phyloP scores from a whole-genome alignment of 1,140 invertebrate species.

The Pogonomyrmex californicus region DNA sequence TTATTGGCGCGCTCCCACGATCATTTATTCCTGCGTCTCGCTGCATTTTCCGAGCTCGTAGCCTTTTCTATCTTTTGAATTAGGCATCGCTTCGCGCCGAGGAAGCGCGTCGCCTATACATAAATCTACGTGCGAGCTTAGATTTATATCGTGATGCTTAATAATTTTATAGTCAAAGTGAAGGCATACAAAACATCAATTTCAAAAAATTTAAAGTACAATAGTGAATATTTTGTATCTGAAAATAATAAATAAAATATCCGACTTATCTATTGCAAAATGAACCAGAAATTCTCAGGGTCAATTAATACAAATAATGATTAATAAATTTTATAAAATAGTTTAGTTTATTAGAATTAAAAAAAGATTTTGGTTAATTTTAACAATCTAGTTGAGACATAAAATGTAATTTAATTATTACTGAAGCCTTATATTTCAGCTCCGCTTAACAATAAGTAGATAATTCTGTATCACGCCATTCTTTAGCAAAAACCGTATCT shows the following conservation, averaged over 20 bases:
- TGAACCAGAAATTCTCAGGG: not conserved
- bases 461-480: not conserved
- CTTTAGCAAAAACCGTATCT: not conserved
- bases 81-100: slow-evolving; percentile 42
- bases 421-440: not conserved
- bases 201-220: not conserved
- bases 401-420: slow-evolving; percentile 10
- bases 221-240: not conserved
- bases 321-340: not conserved
- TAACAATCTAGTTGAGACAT: not conserved
- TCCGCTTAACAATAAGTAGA: not conserved
- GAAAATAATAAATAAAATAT: not conserved
- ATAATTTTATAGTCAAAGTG: not conserved
- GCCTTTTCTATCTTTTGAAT: slow-evolving; percentile 65
- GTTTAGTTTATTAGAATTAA: not conserved
- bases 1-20: slow-evolving; percentile 74
- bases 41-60: slow-evolving; percentile 59
- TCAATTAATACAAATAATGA: not conserved
- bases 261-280: not conserved
- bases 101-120: slow-evolving; percentile 47
- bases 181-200: slow-evolving; percentile 12
- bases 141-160: not conserved
- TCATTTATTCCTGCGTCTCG: slow-evolving; percentile 67
- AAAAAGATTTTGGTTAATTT: not conserved
- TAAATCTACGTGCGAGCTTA: slow-evolving; percentile 42